A percentile compares a stretch with the other conserved stretches of the same genome.
phyloP scores from a whole-genome alignment of 1,140 invertebrate genomes.

The Diprion similis region DNA sequence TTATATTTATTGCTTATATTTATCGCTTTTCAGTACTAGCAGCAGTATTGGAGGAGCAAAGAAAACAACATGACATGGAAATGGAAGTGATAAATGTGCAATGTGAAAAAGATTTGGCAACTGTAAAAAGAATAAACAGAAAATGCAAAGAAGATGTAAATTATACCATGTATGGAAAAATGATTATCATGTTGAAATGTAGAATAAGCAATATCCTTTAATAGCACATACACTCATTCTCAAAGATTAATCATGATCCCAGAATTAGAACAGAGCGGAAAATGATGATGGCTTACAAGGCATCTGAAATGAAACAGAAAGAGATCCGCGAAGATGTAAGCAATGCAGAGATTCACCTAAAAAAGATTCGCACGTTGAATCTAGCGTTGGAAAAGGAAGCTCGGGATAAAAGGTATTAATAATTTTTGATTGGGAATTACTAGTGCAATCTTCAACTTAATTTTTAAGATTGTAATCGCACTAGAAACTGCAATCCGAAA shows the following conservation, averaged over 20 bases:
- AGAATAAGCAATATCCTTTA: not conserved
- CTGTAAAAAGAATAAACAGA: conserved; percentile 15
- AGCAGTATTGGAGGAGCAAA: conserved; percentile 30
- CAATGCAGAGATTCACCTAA: conserved; percentile 26
- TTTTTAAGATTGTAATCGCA: conserved; percentile 11
- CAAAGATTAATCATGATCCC: not conserved
- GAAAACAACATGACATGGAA: conserved; percentile 8
- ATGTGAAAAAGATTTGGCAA: conserved; percentile 13
- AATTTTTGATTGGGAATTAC: not conserved
- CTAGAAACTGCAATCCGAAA: conserved; percentile 12
- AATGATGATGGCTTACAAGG: conserved; percentile 22
- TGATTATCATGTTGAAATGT: not conserved
- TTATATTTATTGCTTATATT: conserved; percentile 11
- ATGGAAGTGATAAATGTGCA: not conserved
- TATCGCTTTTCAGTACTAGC: conserved; percentile 24
- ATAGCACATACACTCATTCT: not conserved
- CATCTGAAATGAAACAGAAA: conserved; percentile 21
- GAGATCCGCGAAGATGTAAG: conserved; percentile 27
- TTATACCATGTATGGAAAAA: conserved; percentile 8
- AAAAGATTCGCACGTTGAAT: conserved; percentile 22
- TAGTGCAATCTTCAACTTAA: too few relatives aligned
- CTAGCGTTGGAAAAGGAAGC: conserved; percentile 30
- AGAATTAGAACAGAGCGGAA: conserved; percentile 23
- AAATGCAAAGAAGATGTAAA: conserved; percentile 19
- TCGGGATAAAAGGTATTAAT: conserved; percentile 32